These are phyloP conservation scores for Hermaeophaga mercurialis DNA, from an alignment of 2,888 invertebrate species.

Conservation along the genomic window DNA sequence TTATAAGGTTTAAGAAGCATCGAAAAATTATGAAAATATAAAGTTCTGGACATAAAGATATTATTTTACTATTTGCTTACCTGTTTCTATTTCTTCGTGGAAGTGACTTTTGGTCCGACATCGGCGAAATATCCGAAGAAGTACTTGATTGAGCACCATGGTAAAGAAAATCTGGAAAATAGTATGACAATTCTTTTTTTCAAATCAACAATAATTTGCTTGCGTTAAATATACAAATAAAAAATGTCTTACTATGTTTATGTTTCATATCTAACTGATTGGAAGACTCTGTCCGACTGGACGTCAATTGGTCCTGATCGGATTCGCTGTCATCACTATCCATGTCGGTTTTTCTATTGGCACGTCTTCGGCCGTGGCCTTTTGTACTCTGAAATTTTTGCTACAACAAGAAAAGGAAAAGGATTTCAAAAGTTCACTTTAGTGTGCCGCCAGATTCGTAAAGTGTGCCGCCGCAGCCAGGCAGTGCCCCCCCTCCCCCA, in stretches of 20 bases:
- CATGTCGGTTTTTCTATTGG: slow-evolving; percentile 68
- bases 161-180: slow-evolving; percentile 68
- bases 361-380: slow-evolving; percentile 65
- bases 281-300: slow-evolving; percentile 75
- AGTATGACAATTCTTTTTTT: not conserved
- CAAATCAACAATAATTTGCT: no score
- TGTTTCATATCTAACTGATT: slow-evolving; percentile 75
- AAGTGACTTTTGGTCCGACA: slow-evolving; percentile 78
- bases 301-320: slow-evolving; percentile 73
- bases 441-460: no score
- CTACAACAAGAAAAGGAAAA: slow-evolving; percentile 41
- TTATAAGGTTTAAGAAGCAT: no score
- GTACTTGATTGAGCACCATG: slow-evolving; percentile 78
- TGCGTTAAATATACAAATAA: no score
- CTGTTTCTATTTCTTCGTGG: slow-evolving; percentile 72
- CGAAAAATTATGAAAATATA: slow-evolving; percentile 1
- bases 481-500: no score
- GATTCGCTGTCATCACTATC: slow-evolving; percentile 78
- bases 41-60: slow-evolving; percentile 37
- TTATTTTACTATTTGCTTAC: slow-evolving; percentile 56
- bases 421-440: no score
- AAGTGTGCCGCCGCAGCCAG: no score
- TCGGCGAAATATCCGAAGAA: slow-evolving; percentile 77
- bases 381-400: slow-evolving; percentile 61
- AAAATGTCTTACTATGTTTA: slow-evolving; percentile 67